phyloP scores from a whole-genome alignment of 2,797 vertebrate species.

The Meda fulgida region DNA sequence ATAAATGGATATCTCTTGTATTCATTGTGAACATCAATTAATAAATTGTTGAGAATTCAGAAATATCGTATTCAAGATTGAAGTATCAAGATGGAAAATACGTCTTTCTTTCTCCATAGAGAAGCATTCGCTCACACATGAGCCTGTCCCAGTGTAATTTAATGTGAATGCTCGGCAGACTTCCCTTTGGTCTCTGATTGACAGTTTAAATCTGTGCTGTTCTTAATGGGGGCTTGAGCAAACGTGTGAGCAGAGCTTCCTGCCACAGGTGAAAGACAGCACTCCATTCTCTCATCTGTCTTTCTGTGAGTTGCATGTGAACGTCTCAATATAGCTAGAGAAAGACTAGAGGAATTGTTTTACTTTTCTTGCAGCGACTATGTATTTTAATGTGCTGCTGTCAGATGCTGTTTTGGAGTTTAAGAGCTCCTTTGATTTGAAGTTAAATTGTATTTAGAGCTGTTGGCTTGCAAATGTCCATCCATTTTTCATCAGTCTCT shows the following conservation, averaged over 20 bases:
- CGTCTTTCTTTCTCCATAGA: background rate
- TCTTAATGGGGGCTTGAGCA: slow-evolving; percentile 41
- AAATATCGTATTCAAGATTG: background rate
- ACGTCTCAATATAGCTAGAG: background rate
- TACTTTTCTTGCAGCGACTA: background rate
- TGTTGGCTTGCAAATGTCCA: slow-evolving; percentile 8
- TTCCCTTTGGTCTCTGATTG: slow-evolving; percentile 51
- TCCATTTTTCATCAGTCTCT: slow-evolving; percentile 4
- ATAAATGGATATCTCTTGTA: background rate
- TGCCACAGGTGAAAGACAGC: slow-evolving; percentile 41
- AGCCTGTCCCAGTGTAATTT: slow-evolving; percentile 23
- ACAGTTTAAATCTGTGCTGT: slow-evolving; percentile 51
- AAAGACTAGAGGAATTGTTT: slow-evolving; percentile 8
- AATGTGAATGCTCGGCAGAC: slow-evolving; percentile 36
- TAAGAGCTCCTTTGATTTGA: background rate
- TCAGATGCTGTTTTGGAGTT: background rate
- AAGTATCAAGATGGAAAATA: background rate
- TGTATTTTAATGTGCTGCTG: slow-evolving; percentile 9
- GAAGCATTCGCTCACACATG: background rate
- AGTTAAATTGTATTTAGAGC: background rate
- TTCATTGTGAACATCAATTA: background rate
- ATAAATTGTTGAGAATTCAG: background rate
- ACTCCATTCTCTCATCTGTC: slow-evolving; percentile 29
- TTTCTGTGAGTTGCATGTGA: slow-evolving; percentile 37
- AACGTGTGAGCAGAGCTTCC: slow-evolving; percentile 31